Percentiles rank a stretch among this genome's conserved stretches.
Evolutionary conservation across 1,140 invertebrate species (phyloP).

Genomic region (Temnothorax longispinosus): DNA sequence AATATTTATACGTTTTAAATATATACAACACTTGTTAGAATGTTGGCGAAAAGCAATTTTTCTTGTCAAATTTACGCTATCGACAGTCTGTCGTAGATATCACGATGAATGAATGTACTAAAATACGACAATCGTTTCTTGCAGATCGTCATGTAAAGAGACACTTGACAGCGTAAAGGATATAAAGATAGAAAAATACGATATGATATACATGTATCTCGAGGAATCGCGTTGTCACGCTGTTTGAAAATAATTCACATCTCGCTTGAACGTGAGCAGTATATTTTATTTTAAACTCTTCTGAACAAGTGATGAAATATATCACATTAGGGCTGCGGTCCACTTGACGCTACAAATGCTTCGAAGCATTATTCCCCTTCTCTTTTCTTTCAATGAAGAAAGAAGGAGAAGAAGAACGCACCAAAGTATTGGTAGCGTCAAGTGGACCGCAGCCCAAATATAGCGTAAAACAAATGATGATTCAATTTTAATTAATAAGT

Average conservation of each 20-base stretch:
- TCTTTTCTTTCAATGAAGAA: no score
- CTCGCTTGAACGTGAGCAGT: constrained; percentile 11
- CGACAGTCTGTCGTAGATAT: constrained; percentile 45
- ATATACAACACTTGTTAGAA: constrained; percentile 48
- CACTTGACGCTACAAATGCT: no score
- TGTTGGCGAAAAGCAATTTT: constrained; percentile 40
- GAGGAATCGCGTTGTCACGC: constrained; percentile 17
- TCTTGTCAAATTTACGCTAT: constrained; percentile 55
- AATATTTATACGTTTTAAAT: constrained; percentile 51
- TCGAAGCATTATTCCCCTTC: no score
- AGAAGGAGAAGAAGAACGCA: no score
- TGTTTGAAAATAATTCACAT: constrained; percentile 42
- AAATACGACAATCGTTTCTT: constrained; percentile 54
- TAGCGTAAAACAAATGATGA: background rate
- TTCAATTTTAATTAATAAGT: constrained; percentile 24
- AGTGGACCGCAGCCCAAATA: no score
- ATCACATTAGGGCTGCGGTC: no score
- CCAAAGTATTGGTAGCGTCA: no score
- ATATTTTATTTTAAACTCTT: constrained; percentile 24
- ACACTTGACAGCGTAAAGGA: constrained; percentile 36
- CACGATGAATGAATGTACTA: constrained; percentile 27
- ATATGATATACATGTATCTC: constrained; percentile 14
- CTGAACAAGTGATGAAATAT: background rate
- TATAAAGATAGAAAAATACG: constrained; percentile 31
- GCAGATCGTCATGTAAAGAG: constrained; percentile 40